Conservation (phyloP, 2,113 vertebrate species). For the Parus major region DNA sequence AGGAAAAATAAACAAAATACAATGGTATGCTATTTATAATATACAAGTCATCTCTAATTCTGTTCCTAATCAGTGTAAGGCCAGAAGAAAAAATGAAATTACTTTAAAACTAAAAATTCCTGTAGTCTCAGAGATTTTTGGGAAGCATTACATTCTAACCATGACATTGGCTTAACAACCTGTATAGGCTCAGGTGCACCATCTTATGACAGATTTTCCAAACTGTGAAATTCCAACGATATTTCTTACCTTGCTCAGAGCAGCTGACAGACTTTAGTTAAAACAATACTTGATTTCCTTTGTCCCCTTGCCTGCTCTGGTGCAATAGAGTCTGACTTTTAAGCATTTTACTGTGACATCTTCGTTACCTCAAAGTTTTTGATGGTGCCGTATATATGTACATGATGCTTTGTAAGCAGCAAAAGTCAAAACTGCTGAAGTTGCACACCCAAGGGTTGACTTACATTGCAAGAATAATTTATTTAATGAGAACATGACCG, state of each 20-base stretch:
- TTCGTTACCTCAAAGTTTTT: background rate
- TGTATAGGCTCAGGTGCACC: background rate
- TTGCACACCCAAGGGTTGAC: background rate
- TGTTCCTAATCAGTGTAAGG: background rate
- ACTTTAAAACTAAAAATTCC: background rate
- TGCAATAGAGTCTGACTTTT: background rate
- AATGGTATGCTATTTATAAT: background rate
- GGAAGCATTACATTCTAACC: background rate
- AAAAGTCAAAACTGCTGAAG: background rate
- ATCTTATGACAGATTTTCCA: background rate
- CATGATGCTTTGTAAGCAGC: background rate
- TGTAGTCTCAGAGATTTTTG: background rate
- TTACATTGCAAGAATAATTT: background rate
- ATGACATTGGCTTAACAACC: background rate
- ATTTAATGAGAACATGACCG: background rate
- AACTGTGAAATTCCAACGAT: background rate
- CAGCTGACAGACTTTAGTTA: background rate
- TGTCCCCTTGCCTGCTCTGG: background rate
- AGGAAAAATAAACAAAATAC: background rate
- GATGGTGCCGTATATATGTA: background rate
- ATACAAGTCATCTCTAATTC: background rate
- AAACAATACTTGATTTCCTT: background rate
- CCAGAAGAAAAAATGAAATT: background rate
- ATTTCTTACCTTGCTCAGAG: background rate
- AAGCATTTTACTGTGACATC: background rate